Percentiles rank a stretch among this genome's conserved stretches.
phyloP scores from a whole-genome alignment of 2,113 vertebrate species.

The Brienomyrus longianalis region DNA sequence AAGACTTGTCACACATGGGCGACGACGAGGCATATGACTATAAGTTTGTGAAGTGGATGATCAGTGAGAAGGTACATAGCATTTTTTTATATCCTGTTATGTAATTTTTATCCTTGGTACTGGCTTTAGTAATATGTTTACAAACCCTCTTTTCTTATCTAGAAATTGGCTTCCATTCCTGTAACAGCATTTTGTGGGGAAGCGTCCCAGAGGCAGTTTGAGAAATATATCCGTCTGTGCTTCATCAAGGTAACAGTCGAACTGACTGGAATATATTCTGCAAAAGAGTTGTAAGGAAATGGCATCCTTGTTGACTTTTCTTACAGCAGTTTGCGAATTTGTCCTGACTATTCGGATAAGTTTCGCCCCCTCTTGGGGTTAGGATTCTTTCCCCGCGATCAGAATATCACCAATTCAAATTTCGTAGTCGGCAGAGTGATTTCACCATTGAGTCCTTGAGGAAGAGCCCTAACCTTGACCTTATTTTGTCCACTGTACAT shows the following conservation, averaged over 20 bases:
- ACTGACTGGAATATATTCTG: not conserved
- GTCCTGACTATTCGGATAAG: not conserved
- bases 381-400: not conserved
- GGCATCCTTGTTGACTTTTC: not conserved
- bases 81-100: not conserved
- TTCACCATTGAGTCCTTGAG: not conserved
- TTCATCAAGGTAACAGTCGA: constrained; percentile 85
- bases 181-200: constrained; percentile 82
- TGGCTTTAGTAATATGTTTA: not conserved
- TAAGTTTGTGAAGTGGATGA: constrained; percentile 96
- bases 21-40: constrained; percentile 81
- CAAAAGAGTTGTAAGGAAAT: not conserved
- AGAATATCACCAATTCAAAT: not conserved
- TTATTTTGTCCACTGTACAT: not conserved
- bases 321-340: not conserved
- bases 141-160: constrained; percentile 21
- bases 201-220: constrained; percentile 73
- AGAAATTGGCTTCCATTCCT: constrained; percentile 92
- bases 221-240: constrained; percentile 90
- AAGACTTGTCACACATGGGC: constrained; percentile 70
- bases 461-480: not conserved
- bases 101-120: not conserved
- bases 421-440: not conserved
- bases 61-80: constrained; percentile 75
- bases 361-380: not conserved